Base-by-base conservation (phyloP, 2,797 vertebrate genomes). In the Anguilla pacifica region DNA sequence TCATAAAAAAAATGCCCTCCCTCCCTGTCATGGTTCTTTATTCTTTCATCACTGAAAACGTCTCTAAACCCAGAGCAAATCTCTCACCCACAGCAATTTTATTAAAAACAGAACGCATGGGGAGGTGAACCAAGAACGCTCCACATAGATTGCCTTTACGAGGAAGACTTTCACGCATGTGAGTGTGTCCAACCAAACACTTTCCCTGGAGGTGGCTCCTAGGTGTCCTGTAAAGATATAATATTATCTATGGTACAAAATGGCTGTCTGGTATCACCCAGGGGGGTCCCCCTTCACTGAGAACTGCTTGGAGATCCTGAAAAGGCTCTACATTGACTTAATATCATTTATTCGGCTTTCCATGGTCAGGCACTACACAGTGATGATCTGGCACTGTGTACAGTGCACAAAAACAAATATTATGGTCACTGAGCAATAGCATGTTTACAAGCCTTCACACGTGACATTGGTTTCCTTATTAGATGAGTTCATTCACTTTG, bases 401-500 rank as follows among this genome's bases (percentile, higher is more conserved):
- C 46, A 46, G 46, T 22, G 31, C 15, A 79, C 74, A 79, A 43
- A 35, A 77, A 77, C 28, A 13, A 28, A 79, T 22, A 15, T 64
- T 7, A 19, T 51, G 19, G 74, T 79, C 39, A 79, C 17, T 9
- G 13, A 46, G 22, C 39, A 81, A 6, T 22, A 51, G 43, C 74
- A 43, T 49, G 43, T 51, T 51, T 1, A 81, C 15, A 5, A 79
- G 13, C 2, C 77, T 81, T 81, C 51, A 49, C 43, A n/a, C 46
- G 10, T 51, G 22, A 81, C 43, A 87, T 83, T 55, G 4, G 86
- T 11, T 93, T 94, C 94, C 91, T 91, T 88, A 90, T 90, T 93
- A 90, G 94, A 94, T 91, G 86, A 89, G 87, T 77, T 11, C 84
- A 91, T 93, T 94, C 87, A 93, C 91, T 86, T 86, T n/a, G 91